Percentiles rank a stretch among this genome's conserved stretches.
These are phyloP conservation scores for Chrysopilus asiliformis DNA, from an alignment of 2,888 invertebrate species.

Conservation along the genomic window DNA sequence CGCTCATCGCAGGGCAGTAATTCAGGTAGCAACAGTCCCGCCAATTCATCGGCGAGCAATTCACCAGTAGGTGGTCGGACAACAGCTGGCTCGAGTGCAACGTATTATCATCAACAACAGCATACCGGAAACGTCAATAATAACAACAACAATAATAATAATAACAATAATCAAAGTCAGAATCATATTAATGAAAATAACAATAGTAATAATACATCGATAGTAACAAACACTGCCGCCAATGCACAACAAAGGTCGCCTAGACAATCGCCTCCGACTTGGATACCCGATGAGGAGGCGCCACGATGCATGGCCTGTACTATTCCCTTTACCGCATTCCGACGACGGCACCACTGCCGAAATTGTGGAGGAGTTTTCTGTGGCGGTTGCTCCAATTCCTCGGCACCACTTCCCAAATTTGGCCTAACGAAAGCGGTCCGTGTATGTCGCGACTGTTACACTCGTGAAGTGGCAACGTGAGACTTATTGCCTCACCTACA, in stretches of 20 bases:
- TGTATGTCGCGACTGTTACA: slow-evolving; percentile 52
- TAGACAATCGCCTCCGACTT: slow-evolving; percentile 54
- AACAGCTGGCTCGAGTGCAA: not conserved
- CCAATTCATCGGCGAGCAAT: slow-evolving; percentile 28
- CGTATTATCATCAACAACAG: not conserved
- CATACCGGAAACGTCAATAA: slow-evolving; percentile 9
- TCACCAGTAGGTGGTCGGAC: slow-evolving; percentile 29
- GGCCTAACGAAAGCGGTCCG: slow-evolving; percentile 87
- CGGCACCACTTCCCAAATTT: slow-evolving; percentile 82
- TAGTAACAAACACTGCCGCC: slow-evolving; percentile 12
- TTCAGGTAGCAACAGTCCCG: slow-evolving; percentile 17
- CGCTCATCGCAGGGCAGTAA: slow-evolving; percentile 18
- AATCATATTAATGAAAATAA: slow-evolving; percentile 8
- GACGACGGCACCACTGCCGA: slow-evolving; percentile 90
- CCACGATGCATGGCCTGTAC: slow-evolving; percentile 88
- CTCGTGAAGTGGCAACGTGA: slow-evolving; percentile 15
- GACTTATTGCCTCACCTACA: slow-evolving; percentile 4
- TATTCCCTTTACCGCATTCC: slow-evolving; percentile 85
- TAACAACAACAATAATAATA: slow-evolving; percentile 16
- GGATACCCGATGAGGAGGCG: slow-evolving; percentile 91
- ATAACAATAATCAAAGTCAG: slow-evolving; percentile 12
- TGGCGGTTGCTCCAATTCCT: slow-evolving; percentile 84
- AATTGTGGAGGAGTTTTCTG: slow-evolving; percentile 94
- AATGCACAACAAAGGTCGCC: slow-evolving; percentile 1
- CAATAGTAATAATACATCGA: no score